A percentile compares a stretch with the other conserved stretches of the same genome.
These are phyloP conservation scores for Nysson spinosus DNA, from an alignment of 2,888 invertebrate species.

Conservation along the genomic window DNA sequence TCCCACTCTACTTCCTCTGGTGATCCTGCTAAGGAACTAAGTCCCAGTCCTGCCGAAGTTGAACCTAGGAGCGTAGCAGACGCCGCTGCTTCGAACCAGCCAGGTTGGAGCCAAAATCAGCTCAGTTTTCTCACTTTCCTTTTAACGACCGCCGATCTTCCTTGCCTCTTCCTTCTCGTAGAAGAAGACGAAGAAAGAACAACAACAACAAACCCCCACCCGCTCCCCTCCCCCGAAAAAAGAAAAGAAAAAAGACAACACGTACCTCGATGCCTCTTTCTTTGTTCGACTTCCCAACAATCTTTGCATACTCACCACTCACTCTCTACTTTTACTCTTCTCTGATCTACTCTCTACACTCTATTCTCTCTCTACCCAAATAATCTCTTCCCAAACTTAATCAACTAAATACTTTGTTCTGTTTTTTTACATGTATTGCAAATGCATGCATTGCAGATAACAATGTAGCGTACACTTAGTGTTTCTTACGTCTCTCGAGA, in stretches of 20 bases:
- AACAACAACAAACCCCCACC: no score
- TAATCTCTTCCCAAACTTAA: constrained; percentile 26
- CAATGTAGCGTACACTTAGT: constrained; percentile 38
- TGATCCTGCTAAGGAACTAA: constrained; percentile 78
- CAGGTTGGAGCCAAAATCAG: constrained; percentile 80
- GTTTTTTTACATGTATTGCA: constrained; percentile 52
- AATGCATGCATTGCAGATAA: constrained; percentile 63
- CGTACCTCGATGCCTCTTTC: no score
- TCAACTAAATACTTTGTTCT: constrained; percentile 31
- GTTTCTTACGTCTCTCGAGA: constrained; percentile 10
- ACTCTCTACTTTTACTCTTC: no score
- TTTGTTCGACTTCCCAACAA: no score
- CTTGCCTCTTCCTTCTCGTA: constrained; percentile 67
- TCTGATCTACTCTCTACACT: background rate
- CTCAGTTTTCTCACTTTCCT: constrained; percentile 79
- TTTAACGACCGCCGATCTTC: constrained; percentile 60
- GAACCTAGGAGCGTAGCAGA: constrained; percentile 77
- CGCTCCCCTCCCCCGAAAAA: no score
- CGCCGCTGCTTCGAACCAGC: constrained; percentile 78
- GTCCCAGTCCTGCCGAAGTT: constrained; percentile 78
- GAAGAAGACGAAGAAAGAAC: no score
- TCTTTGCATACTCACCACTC: no score
- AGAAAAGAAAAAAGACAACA: no score
- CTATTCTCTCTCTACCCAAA: constrained; percentile 24
- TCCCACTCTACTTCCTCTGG: constrained; percentile 83